These are phyloP conservation scores for Podiceps cristatus DNA, from an alignment of 2,113 vertebrate species.

Conservation along the genomic window DNA sequence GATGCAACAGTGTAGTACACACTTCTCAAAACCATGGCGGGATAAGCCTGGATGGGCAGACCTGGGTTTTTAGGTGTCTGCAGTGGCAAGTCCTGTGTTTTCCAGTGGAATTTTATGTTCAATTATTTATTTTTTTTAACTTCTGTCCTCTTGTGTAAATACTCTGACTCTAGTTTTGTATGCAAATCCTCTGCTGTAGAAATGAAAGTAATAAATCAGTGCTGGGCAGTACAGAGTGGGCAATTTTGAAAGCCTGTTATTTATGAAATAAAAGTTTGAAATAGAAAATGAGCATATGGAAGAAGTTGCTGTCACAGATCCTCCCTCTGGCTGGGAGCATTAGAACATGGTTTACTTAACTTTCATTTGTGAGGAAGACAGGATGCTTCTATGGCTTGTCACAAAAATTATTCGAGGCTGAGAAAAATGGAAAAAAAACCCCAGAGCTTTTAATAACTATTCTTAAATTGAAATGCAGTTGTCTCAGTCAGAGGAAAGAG, in stretches of 20 bases:
- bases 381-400: conserved; percentile 20
- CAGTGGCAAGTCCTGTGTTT: background rate
- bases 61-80: background rate
- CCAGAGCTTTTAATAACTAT: background rate
- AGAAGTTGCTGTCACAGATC: conserved; percentile 16
- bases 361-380: background rate
- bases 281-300: conserved; percentile 45
- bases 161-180: background rate
- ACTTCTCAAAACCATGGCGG: background rate
- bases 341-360: background rate
- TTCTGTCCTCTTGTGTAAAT: background rate
- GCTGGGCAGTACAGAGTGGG: background rate
- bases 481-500: background rate
- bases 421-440: background rate
- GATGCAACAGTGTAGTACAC: background rate
- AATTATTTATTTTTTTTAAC: background rate
- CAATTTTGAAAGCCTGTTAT: background rate
- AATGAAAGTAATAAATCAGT: background rate
- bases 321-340: conserved; percentile 24
- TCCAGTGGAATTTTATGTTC: background rate
- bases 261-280: conserved; percentile 18
- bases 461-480: background rate
- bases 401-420: conserved; percentile 2
- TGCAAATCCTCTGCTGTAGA: background rate
- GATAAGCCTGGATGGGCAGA: background rate